These are phyloP conservation scores for Eurystomus glaucurus DNA, from an alignment of 2,797 vertebrate genomes.

Conservation along the genomic window DNA sequence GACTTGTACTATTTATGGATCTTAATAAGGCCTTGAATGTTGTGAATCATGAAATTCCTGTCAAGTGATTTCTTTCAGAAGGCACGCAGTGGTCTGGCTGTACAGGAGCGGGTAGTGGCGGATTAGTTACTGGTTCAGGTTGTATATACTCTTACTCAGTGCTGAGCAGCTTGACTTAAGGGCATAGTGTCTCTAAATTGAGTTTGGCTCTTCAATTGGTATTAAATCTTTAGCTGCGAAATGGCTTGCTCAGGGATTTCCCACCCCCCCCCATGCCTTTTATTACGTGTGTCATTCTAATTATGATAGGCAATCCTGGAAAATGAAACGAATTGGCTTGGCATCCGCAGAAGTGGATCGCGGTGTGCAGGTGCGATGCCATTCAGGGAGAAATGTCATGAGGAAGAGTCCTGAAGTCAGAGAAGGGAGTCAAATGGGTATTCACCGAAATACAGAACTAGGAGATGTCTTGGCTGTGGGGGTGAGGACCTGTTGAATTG, in stretches of 20 bases:
- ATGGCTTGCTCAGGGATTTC: not conserved
- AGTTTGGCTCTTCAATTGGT: not conserved
- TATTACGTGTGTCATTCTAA: not conserved
- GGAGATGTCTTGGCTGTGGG: not conserved
- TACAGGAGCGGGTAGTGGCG: not conserved
- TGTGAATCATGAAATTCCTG: constrained; percentile 28
- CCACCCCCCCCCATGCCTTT: not conserved
- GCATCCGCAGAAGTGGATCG: not conserved
- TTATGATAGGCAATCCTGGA: not conserved
- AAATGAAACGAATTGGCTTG: not conserved
- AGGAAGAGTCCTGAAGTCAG: not conserved
- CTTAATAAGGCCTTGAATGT: constrained; percentile 38
- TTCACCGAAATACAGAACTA: not conserved
- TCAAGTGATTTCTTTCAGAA: constrained; percentile 17
- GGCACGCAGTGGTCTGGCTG: not conserved
- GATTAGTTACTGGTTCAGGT: not conserved
- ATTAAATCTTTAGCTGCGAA: not conserved
- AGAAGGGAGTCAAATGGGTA: not conserved
- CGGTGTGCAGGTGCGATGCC: not conserved
- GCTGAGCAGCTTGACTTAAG: not conserved
- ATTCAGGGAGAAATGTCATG: not conserved
- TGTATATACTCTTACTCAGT: not conserved
- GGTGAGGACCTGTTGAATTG: not conserved
- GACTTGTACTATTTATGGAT: constrained; percentile 41
- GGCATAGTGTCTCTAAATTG: not conserved